A percentile compares a stretch with the other conserved stretches of the same genome.
Conservation (phyloP, 2,888 invertebrate species). For the Pammene aurita region DNA sequence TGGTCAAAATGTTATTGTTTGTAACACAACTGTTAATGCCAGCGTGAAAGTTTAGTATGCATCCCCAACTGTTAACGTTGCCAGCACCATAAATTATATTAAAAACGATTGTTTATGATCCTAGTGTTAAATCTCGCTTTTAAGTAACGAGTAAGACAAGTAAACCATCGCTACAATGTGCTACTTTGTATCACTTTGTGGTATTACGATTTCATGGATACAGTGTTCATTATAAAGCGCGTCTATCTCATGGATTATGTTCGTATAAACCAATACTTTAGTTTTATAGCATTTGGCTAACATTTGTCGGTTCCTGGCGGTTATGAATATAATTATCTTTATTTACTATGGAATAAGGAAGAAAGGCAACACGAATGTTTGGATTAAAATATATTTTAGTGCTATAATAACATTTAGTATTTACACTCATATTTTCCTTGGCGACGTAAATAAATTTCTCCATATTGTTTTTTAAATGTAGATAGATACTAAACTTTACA, state of each 20-base stretch:
- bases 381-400: no score
- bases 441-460: no score
- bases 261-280: not conserved
- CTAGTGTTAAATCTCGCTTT: not conserved
- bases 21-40: not conserved
- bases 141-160: not conserved
- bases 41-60: not conserved
- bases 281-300: no score
- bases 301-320: no score
- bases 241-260: not conserved
- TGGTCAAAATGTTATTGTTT: no score
- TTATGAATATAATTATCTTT: no score
- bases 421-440: no score
- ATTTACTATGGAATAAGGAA: no score
- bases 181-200: constrained; percentile 2
- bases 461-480: no score
- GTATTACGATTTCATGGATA: not conserved
- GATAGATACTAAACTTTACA: no score
- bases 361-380: no score
- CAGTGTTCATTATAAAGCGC: not conserved
- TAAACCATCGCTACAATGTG: not conserved
- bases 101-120: not conserved
- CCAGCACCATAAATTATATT: not conserved
- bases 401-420: no score
- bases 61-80: not conserved